phyloP scores from a whole-genome alignment of 2,113 vertebrate species.

The Calyptomena viridis region DNA sequence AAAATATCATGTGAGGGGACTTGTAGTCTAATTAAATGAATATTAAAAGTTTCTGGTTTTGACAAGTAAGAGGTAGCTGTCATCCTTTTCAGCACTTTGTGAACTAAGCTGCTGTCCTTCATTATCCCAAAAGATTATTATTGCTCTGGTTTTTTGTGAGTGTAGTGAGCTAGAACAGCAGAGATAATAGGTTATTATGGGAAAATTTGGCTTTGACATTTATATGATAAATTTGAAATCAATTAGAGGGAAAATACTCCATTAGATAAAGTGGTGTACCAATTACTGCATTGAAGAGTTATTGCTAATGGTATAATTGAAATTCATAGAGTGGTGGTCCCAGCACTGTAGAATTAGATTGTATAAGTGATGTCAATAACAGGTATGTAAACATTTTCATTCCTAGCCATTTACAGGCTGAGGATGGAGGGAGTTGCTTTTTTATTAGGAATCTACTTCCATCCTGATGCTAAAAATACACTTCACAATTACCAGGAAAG shows the following conservation, averaged over 20 bases:
- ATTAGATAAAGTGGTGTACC: conserved; percentile 75
- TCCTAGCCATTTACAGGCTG: conserved; percentile 9
- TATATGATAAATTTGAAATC: conserved; percentile 78
- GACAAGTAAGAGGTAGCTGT: conserved; percentile 50
- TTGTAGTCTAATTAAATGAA: conserved; percentile 28
- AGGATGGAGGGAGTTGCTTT: background rate
- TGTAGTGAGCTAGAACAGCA: conserved; percentile 73
- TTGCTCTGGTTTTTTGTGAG: conserved; percentile 56
- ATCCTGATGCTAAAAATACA: background rate
- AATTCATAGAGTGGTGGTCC: conserved; percentile 69
- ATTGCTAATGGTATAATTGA: conserved; percentile 75
- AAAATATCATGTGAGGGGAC: background rate
- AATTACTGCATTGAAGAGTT: conserved; percentile 71
- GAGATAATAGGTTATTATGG: conserved; percentile 78
- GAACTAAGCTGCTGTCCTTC: conserved; percentile 68
- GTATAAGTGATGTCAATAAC: conserved; percentile 17
- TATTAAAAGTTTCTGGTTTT: conserved; percentile 57
- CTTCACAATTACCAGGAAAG: background rate
- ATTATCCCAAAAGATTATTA: conserved; percentile 65
- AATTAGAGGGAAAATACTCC: conserved; percentile 81
- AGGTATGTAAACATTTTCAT: conserved; percentile 55
- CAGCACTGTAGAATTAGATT: conserved; percentile 43
- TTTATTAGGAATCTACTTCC: background rate
- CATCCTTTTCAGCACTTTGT: conserved; percentile 1
- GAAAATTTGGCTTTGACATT: conserved; percentile 78